Conservation (phyloP, 2,797 vertebrate species). For the Balearica regulorum region DNA sequence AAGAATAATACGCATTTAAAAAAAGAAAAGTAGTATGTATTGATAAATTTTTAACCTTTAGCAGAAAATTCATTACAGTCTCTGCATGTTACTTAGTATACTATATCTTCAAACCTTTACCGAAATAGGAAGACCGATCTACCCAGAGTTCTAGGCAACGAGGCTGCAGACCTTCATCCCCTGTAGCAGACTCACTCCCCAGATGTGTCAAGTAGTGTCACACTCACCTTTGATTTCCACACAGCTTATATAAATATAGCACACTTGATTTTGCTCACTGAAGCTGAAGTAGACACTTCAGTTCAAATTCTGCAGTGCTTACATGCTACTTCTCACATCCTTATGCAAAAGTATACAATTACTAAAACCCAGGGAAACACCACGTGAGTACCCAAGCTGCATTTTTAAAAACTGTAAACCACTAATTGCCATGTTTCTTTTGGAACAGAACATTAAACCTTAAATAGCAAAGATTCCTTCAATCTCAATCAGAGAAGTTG, state of each 20-base stretch:
- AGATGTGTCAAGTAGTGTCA: accelerated
- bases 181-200: background rate
- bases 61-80: background rate
- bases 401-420: background rate
- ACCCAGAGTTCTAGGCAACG: background rate
- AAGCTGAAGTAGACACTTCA: background rate
- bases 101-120: background rate
- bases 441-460: background rate
- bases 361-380: background rate
- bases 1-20: background rate
- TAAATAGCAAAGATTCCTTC: background rate
- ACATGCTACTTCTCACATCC: background rate
- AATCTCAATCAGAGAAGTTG: background rate
- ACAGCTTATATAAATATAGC: background rate
- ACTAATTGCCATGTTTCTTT: background rate
- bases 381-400: background rate
- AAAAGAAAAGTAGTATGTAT: background rate
- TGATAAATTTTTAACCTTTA: background rate
- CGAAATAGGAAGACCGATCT: background rate
- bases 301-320: background rate
- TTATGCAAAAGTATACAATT: accelerated
- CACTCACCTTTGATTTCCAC: background rate
- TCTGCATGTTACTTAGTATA: background rate
- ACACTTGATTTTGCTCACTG: background rate
- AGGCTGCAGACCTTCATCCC: background rate